phyloP scores from a whole-genome alignment of 2,113 vertebrate genomes.

The Sinocyclocheilus maitianheensis region DNA sequence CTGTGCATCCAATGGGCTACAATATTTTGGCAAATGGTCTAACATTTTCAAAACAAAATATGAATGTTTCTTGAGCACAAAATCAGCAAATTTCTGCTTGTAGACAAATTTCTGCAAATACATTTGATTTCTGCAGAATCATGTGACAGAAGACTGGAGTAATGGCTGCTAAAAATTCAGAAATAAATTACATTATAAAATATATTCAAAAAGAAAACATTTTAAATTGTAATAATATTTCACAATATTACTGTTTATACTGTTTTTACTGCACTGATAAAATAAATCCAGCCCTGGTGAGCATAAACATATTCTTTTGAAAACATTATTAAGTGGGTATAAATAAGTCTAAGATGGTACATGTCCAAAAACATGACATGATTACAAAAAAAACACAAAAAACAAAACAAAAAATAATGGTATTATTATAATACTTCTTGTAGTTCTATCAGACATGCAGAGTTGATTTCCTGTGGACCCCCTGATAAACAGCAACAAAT shows the following conservation, averaged over 20 bases:
- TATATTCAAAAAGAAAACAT: not conserved
- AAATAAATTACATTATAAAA: not conserved
- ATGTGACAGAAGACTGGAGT: not conserved
- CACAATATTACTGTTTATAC: not conserved
- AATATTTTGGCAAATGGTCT: not conserved
- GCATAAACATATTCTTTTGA: not conserved
- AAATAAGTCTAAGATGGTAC: not conserved
- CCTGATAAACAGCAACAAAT: slow-evolving; percentile 15
- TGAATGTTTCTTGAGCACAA: not conserved
- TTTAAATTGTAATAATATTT: not conserved
- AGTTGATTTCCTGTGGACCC: not conserved
- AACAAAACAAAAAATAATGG: not conserved
- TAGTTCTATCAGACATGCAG: not conserved
- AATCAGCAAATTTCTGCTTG: not conserved
- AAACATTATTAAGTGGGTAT: no score
- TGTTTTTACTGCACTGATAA: not conserved
- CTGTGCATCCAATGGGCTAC: not conserved
- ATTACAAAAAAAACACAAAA: not conserved
- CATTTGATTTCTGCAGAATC: not conserved
- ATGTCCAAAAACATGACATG: not conserved
- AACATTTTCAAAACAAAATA: not conserved
- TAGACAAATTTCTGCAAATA: not conserved
- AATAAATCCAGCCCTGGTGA: not conserved
- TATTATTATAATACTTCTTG: not conserved
- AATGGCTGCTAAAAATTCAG: not conserved